A percentile compares a stretch with the other conserved stretches of the same genome.
phyloP scores from a whole-genome alignment of 2,888 invertebrate genomes.

The Kryphioiulus occultus region DNA sequence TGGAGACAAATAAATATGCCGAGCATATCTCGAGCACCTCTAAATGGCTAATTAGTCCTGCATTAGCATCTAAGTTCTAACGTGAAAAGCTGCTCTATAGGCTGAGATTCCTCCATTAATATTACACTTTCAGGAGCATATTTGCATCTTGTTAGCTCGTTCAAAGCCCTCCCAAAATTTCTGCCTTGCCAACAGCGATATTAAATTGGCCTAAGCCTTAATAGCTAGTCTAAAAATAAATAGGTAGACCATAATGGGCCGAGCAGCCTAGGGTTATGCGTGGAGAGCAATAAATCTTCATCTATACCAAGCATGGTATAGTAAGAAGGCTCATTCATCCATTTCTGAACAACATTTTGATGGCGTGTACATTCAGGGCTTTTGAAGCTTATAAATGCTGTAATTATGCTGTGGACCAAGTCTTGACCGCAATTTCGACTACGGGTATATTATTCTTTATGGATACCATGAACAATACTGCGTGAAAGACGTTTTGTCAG shows the following conservation, averaged over 20 bases:
- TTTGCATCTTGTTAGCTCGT: background rate
- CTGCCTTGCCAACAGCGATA: background rate
- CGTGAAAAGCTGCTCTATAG: background rate
- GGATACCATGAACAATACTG: background rate
- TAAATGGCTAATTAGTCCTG: slow-evolving; percentile 3
- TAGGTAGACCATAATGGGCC: slow-evolving; percentile 3
- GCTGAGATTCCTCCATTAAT: slow-evolving; percentile 3
- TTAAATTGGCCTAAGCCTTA: background rate
- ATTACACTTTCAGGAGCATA: background rate
- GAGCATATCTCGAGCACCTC: background rate
- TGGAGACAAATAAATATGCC: background rate
- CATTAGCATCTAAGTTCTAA: background rate
- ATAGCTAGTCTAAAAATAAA: slow-evolving; percentile 26
- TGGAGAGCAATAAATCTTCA: background rate
- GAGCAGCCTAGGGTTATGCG: background rate
- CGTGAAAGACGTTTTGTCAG: background rate
- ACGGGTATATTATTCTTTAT: background rate
- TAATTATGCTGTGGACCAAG: background rate
- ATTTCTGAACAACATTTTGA: background rate
- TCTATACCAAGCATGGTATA: background rate
- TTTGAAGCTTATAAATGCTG: background rate
- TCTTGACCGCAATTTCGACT: slow-evolving; percentile 17
- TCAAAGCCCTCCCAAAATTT: background rate
- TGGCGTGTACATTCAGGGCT: too few relatives aligned
- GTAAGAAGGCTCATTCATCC: background rate